A percentile compares a stretch with the other conserved stretches of the same genome.
Conservation (phyloP, 2,797 vertebrate genomes). For the Thaleichthys pacificus region DNA sequence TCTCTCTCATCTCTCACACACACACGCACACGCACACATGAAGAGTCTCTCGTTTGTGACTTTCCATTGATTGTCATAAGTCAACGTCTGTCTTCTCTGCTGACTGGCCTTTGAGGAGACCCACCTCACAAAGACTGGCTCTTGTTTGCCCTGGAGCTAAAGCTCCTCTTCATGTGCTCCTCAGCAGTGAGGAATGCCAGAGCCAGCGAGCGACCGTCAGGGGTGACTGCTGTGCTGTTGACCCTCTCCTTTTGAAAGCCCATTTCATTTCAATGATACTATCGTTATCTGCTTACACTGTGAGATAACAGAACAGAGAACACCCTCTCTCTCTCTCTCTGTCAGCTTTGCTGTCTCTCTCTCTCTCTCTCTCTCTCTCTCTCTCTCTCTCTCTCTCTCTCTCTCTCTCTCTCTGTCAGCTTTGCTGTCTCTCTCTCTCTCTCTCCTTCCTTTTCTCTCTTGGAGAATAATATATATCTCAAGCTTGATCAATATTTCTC, state of each 20-base stretch:
- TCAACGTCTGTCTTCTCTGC: not conserved
- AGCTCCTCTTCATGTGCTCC: not conserved
- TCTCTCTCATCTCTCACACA: not conserved
- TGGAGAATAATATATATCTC: not conserved
- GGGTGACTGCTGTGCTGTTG: constrained; percentile 28
- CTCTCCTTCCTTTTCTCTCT: not conserved
- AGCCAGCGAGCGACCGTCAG: not conserved
- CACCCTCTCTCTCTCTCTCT: constrained; percentile 7
- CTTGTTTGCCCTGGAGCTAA: not conserved
- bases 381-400: not conserved
- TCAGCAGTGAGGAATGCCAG: not conserved
- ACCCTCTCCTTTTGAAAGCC: constrained; percentile 47
- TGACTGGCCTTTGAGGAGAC: not conserved
- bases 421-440: not conserved
- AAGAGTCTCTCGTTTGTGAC: constrained; percentile 26
- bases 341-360: too few relatives aligned
- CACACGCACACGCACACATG: not conserved
- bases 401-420: not conserved
- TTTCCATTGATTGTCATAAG: constrained; percentile 29
- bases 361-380: not conserved
- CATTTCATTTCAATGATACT: constrained; percentile 43
- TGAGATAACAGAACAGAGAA: constrained; percentile 42
- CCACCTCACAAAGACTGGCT: not conserved
- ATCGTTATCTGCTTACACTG: constrained; percentile 44
- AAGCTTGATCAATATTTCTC: not conserved